Conservation (phyloP, 2,113 vertebrate species). For the Pelmatolapia mariae region DNA sequence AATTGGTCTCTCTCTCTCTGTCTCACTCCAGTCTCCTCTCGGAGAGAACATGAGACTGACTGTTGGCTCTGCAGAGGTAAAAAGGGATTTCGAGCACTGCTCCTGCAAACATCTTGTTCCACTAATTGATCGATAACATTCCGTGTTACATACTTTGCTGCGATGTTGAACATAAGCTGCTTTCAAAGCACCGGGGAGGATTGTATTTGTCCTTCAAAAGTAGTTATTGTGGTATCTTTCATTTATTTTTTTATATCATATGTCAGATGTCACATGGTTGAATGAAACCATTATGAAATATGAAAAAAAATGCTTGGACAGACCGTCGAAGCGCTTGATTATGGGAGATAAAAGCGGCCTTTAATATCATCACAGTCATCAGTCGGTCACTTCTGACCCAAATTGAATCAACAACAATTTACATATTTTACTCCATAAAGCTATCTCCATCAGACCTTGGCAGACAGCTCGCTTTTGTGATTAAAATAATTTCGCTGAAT, state of each 20-base stretch:
- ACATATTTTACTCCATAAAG: background rate
- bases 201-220: background rate
- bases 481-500: background rate
- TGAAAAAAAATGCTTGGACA: background rate
- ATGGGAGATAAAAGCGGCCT: background rate
- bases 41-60: slow-evolving; percentile 17
- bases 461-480: background rate
- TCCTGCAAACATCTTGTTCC: slow-evolving; percentile 4
- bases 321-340: background rate
- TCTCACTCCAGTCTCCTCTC: background rate
- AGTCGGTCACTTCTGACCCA: background rate
- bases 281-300: background rate
- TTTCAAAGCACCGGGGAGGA: background rate
- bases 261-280: background rate
- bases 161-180: background rate
- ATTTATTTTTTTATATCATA: background rate
- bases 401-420: background rate
- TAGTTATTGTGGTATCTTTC: background rate
- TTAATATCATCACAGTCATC: background rate
- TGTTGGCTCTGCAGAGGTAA: slow-evolving; percentile 26
- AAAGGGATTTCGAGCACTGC: slow-evolving; percentile 17
- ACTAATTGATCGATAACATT: slow-evolving; percentile 30
- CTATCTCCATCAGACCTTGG: background rate
- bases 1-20: slow-evolving; percentile 54
- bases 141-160: background rate